Percentiles rank a stretch among this genome's conserved stretches.
Conservation (phyloP, 2,797 vertebrate species). For the Antrozous pallidus region DNA sequence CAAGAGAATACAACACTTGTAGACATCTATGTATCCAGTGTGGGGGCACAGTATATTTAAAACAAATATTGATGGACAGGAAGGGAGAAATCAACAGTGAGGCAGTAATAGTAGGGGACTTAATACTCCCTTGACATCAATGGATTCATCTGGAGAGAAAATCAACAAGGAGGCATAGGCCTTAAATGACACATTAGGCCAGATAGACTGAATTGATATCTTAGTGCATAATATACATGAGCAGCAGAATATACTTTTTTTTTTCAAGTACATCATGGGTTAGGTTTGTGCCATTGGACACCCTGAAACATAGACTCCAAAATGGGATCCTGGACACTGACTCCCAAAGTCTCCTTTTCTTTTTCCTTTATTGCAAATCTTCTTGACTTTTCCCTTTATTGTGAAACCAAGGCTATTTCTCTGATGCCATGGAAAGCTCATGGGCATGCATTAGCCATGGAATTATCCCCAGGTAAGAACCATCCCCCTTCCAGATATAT, state of each 20-base stretch:
- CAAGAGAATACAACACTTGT: background rate
- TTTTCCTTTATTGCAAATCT: background rate
- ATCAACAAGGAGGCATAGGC: background rate
- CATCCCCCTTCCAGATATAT: background rate
- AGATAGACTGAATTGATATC: background rate
- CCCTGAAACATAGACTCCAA: background rate
- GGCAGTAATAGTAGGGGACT: background rate
- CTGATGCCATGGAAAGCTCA: background rate
- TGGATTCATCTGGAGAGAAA: background rate
- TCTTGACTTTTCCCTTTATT: background rate
- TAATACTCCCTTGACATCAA: background rate
- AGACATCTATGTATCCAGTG: background rate
- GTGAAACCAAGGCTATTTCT: background rate
- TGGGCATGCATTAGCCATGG: background rate
- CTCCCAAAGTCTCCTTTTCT: background rate
- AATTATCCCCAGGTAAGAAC: background rate
- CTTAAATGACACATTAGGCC: background rate
- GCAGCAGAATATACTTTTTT: background rate
- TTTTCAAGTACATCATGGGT: background rate
- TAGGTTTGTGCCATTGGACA: background rate
- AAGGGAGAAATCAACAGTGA: background rate
- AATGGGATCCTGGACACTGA: background rate
- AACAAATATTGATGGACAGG: background rate
- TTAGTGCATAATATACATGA: background rate
- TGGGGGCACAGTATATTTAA: background rate